These are phyloP conservation scores for Liopterus haemorrhoidalis DNA, from an alignment of 2,888 invertebrate species.

Conservation along the genomic window DNA sequence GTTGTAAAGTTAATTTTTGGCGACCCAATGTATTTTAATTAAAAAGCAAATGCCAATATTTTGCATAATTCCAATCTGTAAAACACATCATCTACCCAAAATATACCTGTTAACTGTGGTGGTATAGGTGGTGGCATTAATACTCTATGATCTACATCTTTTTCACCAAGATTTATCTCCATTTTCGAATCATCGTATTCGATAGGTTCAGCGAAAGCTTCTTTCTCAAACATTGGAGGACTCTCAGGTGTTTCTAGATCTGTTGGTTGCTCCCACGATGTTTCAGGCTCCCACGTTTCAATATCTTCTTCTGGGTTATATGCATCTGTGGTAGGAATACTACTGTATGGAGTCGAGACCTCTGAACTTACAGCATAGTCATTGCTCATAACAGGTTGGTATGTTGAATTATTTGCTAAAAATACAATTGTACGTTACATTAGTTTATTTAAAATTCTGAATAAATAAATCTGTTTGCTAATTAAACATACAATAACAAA, in stretches of 20 bases:
- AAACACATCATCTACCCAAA: not conserved
- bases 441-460: no score
- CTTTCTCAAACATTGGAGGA: conserved; percentile 60
- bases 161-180: conserved; percentile 34
- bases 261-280: conserved; percentile 42
- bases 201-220: conserved; percentile 52
- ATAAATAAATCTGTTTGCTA: no score
- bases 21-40: conserved; percentile 1
- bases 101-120: conserved; percentile 12
- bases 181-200: conserved; percentile 55
- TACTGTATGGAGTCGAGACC: conserved; percentile 30
- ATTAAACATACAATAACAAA: no score
- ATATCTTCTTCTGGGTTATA: conserved; percentile 47
- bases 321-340: conserved; percentile 39
- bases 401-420: conserved; percentile 15
- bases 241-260: conserved; percentile 57
- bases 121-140: conserved; percentile 46
- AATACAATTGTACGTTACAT: conserved; percentile 1
- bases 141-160: conserved; percentile 58
- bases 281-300: conserved; percentile 45
- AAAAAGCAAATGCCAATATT: not conserved
- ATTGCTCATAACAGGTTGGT: conserved; percentile 11
- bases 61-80: not conserved
- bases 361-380: conserved; percentile 16
- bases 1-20: no score